Base-by-base conservation (phyloP, 2,888 invertebrate genomes). In the Heteropelma amictum region DNA sequence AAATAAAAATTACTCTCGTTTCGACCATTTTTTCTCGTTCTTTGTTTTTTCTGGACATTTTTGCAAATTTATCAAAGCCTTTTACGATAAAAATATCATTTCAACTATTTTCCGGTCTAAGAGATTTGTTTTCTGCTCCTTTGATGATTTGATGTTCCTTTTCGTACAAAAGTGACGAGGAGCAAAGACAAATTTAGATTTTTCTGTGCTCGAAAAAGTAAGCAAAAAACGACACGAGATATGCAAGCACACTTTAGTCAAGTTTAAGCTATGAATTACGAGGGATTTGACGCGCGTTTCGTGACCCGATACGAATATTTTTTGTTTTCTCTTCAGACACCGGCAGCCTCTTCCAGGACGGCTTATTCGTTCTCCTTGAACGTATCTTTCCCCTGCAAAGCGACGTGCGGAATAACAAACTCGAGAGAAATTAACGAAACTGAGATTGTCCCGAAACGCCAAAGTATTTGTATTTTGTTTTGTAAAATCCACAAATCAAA, bases 231-330 rank as follows among this genome's bases (percentile, higher is more conserved):
- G 17, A 56, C 7, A 51, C 10, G 19, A 33, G 17, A 23, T 23
- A 19, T 30, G 21, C 26, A 23, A 5, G 17, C 10, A 35, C 53
- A 47, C 53, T 70, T 35, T 45, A 63, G 63, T 70, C 63, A 70
- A 54, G 40, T 49, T 51, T 19, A 42, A 51, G 63, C 69, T 73
- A 69, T 63, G 56, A 73, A 26, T 56, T 54, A 49, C 19, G 56
- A 28, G 71, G 64, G 56, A 69, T 49, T 40, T 26, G 30, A 40
- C 21, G 28, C n/a, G 28, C 28, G 14, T 40, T 30, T 35, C 49
- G 63, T 63, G 40, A 60, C 67, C 45, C 6, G 12, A 30, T 69
- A 51, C 63, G 42, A 63, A 14, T 19, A 58, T 73, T 38, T 38
- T 19, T 49, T 54, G 17, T 56, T 40, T 53, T 53, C 38, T 40